Evolutionary conservation across 2,113 vertebrate species (phyloP), one percentile per base, ranked within the genome.

Genomic region (Meleagris gallopavo): DNA sequence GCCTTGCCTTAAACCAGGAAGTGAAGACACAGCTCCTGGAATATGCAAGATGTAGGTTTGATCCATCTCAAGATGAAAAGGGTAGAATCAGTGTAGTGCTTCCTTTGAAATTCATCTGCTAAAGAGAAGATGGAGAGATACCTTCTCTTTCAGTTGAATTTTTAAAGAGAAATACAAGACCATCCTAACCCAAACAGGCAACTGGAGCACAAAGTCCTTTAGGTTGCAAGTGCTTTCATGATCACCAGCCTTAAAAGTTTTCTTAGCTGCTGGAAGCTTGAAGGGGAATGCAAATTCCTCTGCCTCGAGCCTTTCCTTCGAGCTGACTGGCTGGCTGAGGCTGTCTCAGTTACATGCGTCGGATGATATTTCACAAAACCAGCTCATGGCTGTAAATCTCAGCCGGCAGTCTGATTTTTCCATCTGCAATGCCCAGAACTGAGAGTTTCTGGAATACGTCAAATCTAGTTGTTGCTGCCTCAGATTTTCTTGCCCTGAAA

Each of bases 331-430:
- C 45, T 86, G 54, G 21, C 83, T 81, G 61, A 88, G 15, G 17
- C 43, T 81, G n/a, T 16, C 74, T 85, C 73, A 60, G 65, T 64
- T 83, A 45, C 65, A 85, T 3, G 65, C 40, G 22, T 55, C 0
- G 3, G 73, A 81, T 75, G 72, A 94, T 88, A 92, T 92, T 88
- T 94, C 86, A 83, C 61, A 83, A 69, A 74, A 32, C 13, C 54
- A 58, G 24, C 76, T 94, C 75, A 83, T 29, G 48, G 19, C 0
- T 2, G 2, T 50, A 86, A 88, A 94, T 48, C 60, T 32, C 83
- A 88, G 88, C 57, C 90, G 93, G 41, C 22, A 86, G 25, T 36
- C 83, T 83, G 70, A 94, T 93, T 69, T 88, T 96, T 96, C 95
- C 94, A 90, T 14, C 64, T 4, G 0, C 34, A 17, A 67, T 81